Evolutionary conservation across 53 echinoderm and acorn worm genomes (phyloP), one percentile per base, ranked within the genome.

Genomic region (Mesocentrotus franciscanus): DNA sequence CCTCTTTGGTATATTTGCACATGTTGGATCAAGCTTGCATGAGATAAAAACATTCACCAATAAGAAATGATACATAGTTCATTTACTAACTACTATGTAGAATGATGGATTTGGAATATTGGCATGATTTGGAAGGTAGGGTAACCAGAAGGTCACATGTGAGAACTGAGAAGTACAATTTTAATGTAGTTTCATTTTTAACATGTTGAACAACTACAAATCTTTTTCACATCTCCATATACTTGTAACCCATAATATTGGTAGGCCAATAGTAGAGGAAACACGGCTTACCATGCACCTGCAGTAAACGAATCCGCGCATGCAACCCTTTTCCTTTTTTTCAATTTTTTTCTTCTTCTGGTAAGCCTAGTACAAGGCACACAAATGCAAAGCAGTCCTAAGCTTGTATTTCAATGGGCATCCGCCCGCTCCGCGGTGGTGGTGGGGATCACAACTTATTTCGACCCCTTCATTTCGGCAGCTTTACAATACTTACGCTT

Each of bases 401-500:
- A 64, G 91, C 66, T 91, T 91, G 92, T 92, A 72, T 70, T 64
- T 92, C 92, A 92, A 92, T 92, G 56, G 34, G 68, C 76, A 74
- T 32, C 66, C 91, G 68, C 66, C 91, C 91, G 91, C 91, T 91
- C 24, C 61, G 61, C 68, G 62, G 61, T 66, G 62, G 64, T 66
- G 91, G 2, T 87, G 87, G 85, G 87, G 87, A 87, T 49, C 22
- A 49, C n/a, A 87, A 5, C 87, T 87, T 87, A 27, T 87, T 87
- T 87, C 58, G 26, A 58, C 87, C 87, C 58, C 87, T 87, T 24
- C 27, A 58, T 87, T 87, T 29, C 87, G 56, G 24, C 57, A 10
- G 26, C 87, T 87, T n/a, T 34, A 34, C 59, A 33, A 85, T 94
- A 94, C 95, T 94, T 71, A 94, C 95, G 95, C 95, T 85, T 85